Conservation (phyloP, 2,797 vertebrate genomes). For the Falco peregrinus region DNA sequence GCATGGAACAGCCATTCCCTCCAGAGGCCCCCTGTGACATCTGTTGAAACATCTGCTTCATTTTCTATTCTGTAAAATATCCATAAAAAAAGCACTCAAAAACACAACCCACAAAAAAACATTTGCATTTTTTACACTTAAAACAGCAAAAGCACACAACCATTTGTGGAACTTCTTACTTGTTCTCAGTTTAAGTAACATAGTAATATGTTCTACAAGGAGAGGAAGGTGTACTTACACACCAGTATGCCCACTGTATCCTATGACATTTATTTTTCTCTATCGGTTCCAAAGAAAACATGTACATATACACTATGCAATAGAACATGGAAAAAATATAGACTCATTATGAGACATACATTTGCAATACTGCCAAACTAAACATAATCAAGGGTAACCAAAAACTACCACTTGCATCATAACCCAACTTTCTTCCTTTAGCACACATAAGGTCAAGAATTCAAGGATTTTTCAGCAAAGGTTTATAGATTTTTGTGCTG, state of each 20-base stretch:
- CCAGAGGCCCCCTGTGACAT: constrained; percentile 52
- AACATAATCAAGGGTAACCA: not conserved
- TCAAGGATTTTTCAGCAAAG: constrained; percentile 14
- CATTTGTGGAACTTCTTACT: not conserved
- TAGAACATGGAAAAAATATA: not conserved
- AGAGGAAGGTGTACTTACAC: not conserved
- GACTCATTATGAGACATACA: not conserved
- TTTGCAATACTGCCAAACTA: not conserved
- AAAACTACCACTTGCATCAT: not conserved
- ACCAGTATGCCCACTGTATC: not conserved
- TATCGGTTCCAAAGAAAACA: constrained; percentile 28
- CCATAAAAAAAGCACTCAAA: constrained; percentile 23
- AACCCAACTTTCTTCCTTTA: not conserved
- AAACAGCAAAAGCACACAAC: not conserved
- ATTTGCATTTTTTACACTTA: not conserved
- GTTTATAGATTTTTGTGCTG: not conserved
- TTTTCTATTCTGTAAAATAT: constrained; percentile 35
- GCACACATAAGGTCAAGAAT: not conserved
- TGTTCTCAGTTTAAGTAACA: constrained; percentile 36
- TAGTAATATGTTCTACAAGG: not conserved
- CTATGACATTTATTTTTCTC: constrained; percentile 23
- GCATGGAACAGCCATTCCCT: constrained; percentile 40
- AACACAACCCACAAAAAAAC: not conserved
- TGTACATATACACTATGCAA: not conserved
- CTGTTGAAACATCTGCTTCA: constrained; percentile 70